Conservation (phyloP, 2,113 vertebrate genomes). For the Leucosticte australis region DNA sequence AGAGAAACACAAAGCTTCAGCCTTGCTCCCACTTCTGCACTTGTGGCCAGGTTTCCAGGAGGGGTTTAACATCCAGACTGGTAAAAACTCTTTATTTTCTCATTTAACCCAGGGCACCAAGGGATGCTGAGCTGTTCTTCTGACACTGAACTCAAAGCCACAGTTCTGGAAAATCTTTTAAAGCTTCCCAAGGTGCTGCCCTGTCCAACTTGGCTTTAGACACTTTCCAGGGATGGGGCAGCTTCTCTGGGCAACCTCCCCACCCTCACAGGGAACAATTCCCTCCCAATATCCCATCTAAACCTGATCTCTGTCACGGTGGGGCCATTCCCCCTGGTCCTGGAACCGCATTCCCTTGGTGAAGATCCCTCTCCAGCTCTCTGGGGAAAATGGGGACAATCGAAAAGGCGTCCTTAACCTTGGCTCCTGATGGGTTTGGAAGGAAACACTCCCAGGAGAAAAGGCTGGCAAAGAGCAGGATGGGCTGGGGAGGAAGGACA, state of each 20-base stretch:
- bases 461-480: too few species aligned
- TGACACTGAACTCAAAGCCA: background rate
- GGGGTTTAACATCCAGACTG: background rate
- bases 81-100: background rate
- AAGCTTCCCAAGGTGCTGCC: background rate
- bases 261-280: background rate
- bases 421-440: background rate
- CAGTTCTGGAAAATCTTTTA: background rate
- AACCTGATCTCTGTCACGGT: background rate
- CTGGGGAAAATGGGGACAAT: background rate
- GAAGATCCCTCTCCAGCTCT: background rate
- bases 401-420: background rate
- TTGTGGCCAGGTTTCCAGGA: background rate
- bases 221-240: background rate
- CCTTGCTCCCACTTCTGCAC: background rate
- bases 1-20: background rate
- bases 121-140: background rate
- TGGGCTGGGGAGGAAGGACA: too few species aligned
- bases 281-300: background rate
- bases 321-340: background rate
- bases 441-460: rapidly evolving
- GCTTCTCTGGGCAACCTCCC: background rate
- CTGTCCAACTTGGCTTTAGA: rapidly evolving
- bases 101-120: background rate
- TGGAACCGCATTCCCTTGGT: background rate